A percentile compares a stretch with the other conserved stretches of the same genome.
phyloP scores from a whole-genome alignment of 2,113 vertebrate genomes.

The Engystomops pustulosus region DNA sequence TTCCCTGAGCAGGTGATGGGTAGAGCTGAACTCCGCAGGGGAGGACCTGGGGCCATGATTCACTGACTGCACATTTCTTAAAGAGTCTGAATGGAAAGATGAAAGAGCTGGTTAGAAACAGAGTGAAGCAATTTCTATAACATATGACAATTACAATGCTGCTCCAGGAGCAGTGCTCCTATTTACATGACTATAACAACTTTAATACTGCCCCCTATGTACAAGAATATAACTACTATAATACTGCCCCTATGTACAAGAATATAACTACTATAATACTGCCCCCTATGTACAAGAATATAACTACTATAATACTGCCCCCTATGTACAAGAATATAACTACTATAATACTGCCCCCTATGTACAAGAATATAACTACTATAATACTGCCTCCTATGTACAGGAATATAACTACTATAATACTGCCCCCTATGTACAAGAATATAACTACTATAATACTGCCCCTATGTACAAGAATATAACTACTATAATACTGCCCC shows the following conservation, averaged over 20 bases:
- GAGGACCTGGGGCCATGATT: slow-evolving; percentile 84
- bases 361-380: slow-evolving; percentile 6
- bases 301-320: slow-evolving; percentile 3
- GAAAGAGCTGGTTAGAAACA: not conserved
- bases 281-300: not conserved
- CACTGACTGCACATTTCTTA: slow-evolving; percentile 75
- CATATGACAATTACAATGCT: slow-evolving; percentile 1
- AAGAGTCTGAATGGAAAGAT: slow-evolving; percentile 74
- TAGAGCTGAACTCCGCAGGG: slow-evolving; percentile 81
- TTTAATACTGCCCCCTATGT: not conserved
- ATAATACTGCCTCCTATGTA: slow-evolving; percentile 3
- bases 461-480: slow-evolving; percentile 1
- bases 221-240: slow-evolving; percentile 20
- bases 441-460: slow-evolving; percentile 11
- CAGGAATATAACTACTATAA: not conserved
- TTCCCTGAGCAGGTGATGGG: slow-evolving; percentile 83
- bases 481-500: slow-evolving; percentile 7
- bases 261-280: slow-evolving; percentile 14
- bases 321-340: not conserved
- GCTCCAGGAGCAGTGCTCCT: no score
- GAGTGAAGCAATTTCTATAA: not conserved
- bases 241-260: not conserved
- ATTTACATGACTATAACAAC: not conserved
- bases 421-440: not conserved
- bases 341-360: slow-evolving; percentile 1